Evolutionary conservation across 2,888 invertebrate species (phyloP), one percentile per base, ranked within the genome.

Genomic region (Nipponacmea schrenckii): DNA sequence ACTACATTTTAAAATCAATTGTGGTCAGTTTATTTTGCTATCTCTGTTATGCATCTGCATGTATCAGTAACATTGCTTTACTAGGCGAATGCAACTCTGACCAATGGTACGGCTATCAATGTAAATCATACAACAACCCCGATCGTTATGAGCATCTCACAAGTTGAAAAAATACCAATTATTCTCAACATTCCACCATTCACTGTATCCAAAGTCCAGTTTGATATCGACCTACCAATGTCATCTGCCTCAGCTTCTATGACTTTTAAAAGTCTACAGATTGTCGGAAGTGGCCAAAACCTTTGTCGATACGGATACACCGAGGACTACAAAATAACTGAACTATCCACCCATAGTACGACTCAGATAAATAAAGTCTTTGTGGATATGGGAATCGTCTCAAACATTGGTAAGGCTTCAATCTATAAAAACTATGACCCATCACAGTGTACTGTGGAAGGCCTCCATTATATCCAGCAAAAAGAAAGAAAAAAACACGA

Each of bases 381-480:
- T 44, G 39, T 83, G 0, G 79, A 82, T 68, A 46, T 86, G 2
- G 84, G 84, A 50, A 78, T 85, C 15, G 76, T 87, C 10, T 84
- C 85, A 31, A 87, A 88, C 74, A 77, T 84, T 69, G 85, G 87
- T 84, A 75, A 67, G 64, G 1, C 39, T 39, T 39, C 39, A 39
- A 39, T 39, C 39, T 8, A 10, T 39, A 8, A 3, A 31, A 31
- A 31, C n/a, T n/a, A n/a, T n/a, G n/a, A n/a, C n/a, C n/a, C n/a
- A n/a, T n/a, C n/a, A n/a, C n/a, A n/a, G n/a, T n/a, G n/a, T n/a
- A n/a, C n/a, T n/a, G n/a, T n/a, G n/a, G n/a, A n/a, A n/a, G n/a
- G n/a, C n/a, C n/a, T n/a, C n/a, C 31, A 31, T 31, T 31, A 31
- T 31, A 31, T 31, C 5, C 5, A 31, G 5, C 31, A 31, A 31